phyloP scores from a whole-genome alignment of 2,797 vertebrate genomes.

The Aeoliscus strigatus region DNA sequence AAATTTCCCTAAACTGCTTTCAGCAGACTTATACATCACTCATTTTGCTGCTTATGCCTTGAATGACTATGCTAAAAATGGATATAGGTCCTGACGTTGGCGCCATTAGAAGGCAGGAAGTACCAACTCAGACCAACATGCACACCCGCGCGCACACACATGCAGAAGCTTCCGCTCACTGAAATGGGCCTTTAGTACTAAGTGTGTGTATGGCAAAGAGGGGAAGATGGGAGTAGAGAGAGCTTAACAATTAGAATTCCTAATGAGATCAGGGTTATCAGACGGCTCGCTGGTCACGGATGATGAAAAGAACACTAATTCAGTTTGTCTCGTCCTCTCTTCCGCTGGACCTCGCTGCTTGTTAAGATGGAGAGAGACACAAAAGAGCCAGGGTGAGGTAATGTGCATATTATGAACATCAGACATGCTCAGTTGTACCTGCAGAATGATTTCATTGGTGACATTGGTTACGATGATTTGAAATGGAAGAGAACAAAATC shows the following conservation, averaged over 20 bases:
- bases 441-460: constrained; percentile 45
- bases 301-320: constrained; percentile 78
- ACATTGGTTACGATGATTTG: constrained; percentile 46
- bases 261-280: constrained; percentile 78
- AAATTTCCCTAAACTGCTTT: constrained; percentile 50
- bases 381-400: constrained; percentile 35
- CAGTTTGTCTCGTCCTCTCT: constrained; percentile 73
- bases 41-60: constrained; percentile 50
- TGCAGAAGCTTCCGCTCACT: constrained; percentile 12
- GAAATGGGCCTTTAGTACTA: constrained; percentile 36
- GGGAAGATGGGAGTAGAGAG: constrained; percentile 44
- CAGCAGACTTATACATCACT: constrained; percentile 53
- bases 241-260: constrained; percentile 69
- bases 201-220: constrained; percentile 27
- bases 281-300: constrained; percentile 68
- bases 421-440: constrained; percentile 52
- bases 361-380: constrained; percentile 34
- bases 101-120: constrained; percentile 65
- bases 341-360: constrained; percentile 42
- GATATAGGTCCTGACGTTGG: constrained; percentile 46
- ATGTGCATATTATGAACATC: constrained; percentile 59
- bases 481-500: no score
- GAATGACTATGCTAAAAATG: constrained; percentile 59
- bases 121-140: constrained; percentile 41
- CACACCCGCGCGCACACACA: constrained; percentile 3